Evolutionary conservation across 2,797 vertebrate species (phyloP).

Genomic region (Pogoniulus pusillus): DNA sequence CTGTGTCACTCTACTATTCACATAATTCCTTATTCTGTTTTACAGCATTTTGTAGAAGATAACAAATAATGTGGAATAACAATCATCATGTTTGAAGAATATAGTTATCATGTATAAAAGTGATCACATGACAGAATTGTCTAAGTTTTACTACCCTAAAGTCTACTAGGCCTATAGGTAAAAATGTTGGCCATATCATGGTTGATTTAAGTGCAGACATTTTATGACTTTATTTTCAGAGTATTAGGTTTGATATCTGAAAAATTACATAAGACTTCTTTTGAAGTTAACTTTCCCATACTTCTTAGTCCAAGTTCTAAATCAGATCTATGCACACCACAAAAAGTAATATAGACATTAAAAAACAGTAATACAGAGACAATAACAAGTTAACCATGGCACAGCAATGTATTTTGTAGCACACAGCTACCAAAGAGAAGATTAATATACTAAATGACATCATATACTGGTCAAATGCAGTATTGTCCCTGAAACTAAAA

Average conservation of each 20-base stretch:
- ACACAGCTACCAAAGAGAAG: not conserved
- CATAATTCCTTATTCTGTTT: not conserved
- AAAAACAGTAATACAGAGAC: too few relatives aligned
- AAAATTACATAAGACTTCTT: not conserved
- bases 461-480: not conserved
- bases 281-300: not conserved
- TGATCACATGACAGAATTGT: not conserved
- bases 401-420: not conserved
- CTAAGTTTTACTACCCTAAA: not conserved
- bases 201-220: not conserved
- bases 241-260: not conserved
- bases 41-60: not conserved
- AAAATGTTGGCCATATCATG: not conserved
- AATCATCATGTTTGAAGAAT: not conserved
- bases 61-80: not conserved
- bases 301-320: not conserved
- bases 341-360: not conserved
- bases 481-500: not conserved
- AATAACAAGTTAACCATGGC: too few relatives aligned
- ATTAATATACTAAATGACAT: not conserved
- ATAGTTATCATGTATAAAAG: not conserved
- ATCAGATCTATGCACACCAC: not conserved
- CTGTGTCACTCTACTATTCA: not conserved
- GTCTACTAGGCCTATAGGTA: not conserved
- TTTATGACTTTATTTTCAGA: not conserved